These are phyloP conservation scores for Andricus quercusramuli DNA, from an alignment of 2,888 invertebrate genomes.

Conservation along the genomic window DNA sequence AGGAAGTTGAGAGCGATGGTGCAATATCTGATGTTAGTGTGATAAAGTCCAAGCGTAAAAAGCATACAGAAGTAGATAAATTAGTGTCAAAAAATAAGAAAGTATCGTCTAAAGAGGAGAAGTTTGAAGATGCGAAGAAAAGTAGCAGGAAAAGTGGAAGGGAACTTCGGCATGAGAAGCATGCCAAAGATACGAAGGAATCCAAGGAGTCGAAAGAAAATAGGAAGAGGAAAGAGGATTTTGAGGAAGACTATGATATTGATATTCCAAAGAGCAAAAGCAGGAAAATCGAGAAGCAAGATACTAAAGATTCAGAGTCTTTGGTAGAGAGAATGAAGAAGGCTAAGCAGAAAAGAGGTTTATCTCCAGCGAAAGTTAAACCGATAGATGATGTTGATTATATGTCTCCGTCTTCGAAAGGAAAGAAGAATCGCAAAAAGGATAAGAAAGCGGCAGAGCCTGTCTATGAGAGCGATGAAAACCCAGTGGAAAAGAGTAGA, in stretches of 20 bases:
- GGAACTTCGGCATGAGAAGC: constrained; percentile 62
- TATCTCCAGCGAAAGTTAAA: constrained; percentile 57
- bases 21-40: constrained; percentile 72
- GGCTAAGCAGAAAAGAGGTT: constrained; percentile 66
- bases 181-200: constrained; percentile 60
- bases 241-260: constrained; percentile 71
- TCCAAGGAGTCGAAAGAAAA: constrained; percentile 68
- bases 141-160: constrained; percentile 63
- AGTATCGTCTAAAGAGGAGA: constrained; percentile 68
- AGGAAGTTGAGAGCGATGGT: constrained; percentile 62
- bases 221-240: constrained; percentile 70
- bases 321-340: constrained; percentile 66
- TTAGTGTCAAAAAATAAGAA: constrained; percentile 72
- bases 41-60: constrained; percentile 73
- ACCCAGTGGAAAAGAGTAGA: constrained; percentile 77
- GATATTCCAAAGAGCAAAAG: constrained; percentile 69
- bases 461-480: constrained; percentile 56
- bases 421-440: constrained; percentile 64
- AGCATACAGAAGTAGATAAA: constrained; percentile 67
- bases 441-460: constrained; percentile 60
- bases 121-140: constrained; percentile 61
- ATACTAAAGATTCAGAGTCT: constrained; percentile 62
- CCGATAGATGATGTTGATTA: constrained; percentile 71
- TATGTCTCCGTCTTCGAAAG: constrained; percentile 53
- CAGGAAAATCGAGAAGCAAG: constrained; percentile 70